A percentile compares a stretch with the other conserved stretches of the same genome.
phyloP scores from a whole-genome alignment of 2,797 vertebrate species.

The Acanthiza pusilla region DNA sequence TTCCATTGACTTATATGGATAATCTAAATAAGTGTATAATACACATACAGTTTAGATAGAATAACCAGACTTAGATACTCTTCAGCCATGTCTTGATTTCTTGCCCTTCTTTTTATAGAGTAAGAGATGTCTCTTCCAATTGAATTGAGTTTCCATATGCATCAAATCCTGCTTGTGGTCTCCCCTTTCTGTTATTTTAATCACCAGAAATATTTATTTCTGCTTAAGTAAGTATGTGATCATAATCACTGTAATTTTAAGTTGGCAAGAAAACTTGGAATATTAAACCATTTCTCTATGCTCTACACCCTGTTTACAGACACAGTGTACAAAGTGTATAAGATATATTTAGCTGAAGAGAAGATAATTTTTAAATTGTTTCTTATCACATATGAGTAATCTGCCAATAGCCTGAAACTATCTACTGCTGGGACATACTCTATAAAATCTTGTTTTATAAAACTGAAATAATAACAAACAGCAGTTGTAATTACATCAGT shows the following conservation, averaged over 20 bases:
- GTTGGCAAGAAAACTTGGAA: constrained; percentile 7
- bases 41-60: neutral
- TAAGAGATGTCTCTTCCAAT: neutral
- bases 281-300: neutral
- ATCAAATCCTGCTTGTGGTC: neutral
- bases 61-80: neutral
- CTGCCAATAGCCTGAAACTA: neutral
- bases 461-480: neutral
- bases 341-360: neutral
- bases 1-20: neutral
- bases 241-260: neutral
- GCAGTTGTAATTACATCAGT: neutral
- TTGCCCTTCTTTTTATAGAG: neutral
- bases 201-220: constrained; percentile 19
- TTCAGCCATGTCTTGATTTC: neutral
- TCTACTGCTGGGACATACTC: neutral
- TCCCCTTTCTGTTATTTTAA: neutral
- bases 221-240: neutral
- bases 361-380: neutral
- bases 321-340: neutral
- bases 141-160: neutral
- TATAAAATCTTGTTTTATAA: neutral
- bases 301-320: neutral
- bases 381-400: constrained; percentile 13
- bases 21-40: neutral